These are phyloP conservation scores for Apodemus agrarius DNA, from an alignment of 2,797 vertebrate genomes.

Conservation along the genomic window DNA sequence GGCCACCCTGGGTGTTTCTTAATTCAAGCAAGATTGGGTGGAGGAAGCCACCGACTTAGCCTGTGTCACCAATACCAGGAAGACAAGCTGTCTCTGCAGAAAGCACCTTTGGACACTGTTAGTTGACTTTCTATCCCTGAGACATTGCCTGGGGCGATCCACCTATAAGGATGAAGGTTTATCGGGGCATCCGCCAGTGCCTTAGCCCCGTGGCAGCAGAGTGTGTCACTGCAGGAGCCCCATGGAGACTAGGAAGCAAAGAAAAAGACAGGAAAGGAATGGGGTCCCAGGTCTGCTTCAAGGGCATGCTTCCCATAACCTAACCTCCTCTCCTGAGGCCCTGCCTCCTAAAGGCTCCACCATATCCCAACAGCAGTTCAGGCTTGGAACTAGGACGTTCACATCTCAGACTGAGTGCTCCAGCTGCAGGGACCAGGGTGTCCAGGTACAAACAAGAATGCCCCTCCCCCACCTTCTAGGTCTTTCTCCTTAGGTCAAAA, in stretches of 20 bases:
- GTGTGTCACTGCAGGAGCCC: neutral
- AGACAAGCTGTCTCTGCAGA: neutral
- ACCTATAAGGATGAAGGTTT: neutral
- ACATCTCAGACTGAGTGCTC: neutral
- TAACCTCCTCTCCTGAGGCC: neutral
- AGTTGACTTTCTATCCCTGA: neutral
- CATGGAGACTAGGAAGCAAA: neutral
- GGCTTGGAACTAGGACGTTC: neutral
- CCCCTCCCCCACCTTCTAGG: neutral
- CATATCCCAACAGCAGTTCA: neutral
- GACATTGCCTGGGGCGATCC: neutral
- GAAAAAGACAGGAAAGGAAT: neutral
- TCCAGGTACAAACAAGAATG: accelerated
- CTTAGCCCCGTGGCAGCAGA: too few relatives aligned
- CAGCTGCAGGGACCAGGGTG: too few relatives aligned
- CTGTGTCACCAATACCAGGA: neutral
- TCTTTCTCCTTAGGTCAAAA: neutral
- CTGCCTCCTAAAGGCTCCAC: neutral
- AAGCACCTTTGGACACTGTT: neutral
- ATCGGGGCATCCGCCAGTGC: neutral
- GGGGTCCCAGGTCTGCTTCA: too few relatives aligned
- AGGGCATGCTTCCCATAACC: neutral
- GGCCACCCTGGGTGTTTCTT: neutral
- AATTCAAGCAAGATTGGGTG: neutral
- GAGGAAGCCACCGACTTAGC: neutral